Conservation (phyloP, 2,888 invertebrate genomes). For the Thelaira solivaga region DNA sequence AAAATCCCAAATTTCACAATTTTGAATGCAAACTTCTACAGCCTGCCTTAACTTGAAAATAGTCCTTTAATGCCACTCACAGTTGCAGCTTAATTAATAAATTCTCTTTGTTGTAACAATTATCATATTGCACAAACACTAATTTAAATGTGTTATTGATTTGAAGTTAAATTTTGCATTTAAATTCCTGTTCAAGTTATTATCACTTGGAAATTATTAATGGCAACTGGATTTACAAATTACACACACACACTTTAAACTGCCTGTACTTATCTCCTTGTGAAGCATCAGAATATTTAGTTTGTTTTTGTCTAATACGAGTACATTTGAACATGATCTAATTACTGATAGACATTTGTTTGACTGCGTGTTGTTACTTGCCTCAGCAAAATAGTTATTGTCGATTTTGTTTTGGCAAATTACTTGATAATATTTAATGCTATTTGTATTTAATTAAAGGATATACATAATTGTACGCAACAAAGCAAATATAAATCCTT, state of each 20-base stretch:
- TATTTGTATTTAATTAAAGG: constrained; percentile 24
- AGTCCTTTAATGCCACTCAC: not conserved
- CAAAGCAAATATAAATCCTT: constrained; percentile 19
- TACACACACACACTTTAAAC: too few relatives aligned
- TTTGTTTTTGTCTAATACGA: too few relatives aligned
- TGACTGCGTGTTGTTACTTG: not conserved
- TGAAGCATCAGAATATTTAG: too few relatives aligned
- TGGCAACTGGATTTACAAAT: constrained; percentile 3
- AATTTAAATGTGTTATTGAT: not conserved
- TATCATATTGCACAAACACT: constrained; percentile 3
- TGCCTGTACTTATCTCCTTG: too few relatives aligned
- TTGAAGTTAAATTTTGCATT: not conserved
- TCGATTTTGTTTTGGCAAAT: not conserved
- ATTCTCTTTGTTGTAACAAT: not conserved
- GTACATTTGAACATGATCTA: constrained; percentile 23
- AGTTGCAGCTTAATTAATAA: not conserved
- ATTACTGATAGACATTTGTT: constrained; percentile 24
- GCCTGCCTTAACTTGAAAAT: too few relatives aligned
- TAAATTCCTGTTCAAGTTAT: not conserved
- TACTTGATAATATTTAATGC: not conserved
- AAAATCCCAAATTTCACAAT: too few relatives aligned
- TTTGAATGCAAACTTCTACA: too few relatives aligned
- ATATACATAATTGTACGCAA: constrained; percentile 31
- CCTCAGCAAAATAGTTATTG: not conserved
- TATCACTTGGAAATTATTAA: constrained; percentile 11